phyloP scores from a whole-genome alignment of 2,113 vertebrate genomes.

The Vombatus ursinus region DNA sequence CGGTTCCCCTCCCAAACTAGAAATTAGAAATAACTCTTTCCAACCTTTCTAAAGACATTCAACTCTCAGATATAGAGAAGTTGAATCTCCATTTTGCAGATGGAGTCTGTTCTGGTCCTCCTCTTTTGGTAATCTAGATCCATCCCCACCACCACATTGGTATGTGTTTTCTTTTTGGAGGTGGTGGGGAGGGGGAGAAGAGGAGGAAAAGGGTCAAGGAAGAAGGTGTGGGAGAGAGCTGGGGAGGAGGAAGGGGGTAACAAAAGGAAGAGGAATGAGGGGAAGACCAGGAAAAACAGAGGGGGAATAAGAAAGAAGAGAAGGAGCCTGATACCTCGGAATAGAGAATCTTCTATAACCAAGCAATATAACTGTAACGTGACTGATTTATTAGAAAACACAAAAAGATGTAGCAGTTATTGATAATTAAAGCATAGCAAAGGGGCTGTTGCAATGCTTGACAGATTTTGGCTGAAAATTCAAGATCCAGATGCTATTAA shows the following conservation, averaged over 20 bases:
- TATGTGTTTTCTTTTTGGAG: background rate
- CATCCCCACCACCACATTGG: background rate
- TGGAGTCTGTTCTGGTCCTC: background rate
- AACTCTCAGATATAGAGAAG: background rate
- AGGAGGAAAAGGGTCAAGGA: background rate
- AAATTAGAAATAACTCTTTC: background rate
- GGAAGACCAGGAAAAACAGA: background rate
- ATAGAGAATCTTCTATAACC: background rate
- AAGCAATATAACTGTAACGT: background rate
- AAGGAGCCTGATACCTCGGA: background rate
- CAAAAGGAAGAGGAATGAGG: background rate
- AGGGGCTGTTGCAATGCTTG: background rate
- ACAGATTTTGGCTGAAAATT: background rate
- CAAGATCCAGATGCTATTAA: background rate
- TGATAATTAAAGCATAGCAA: background rate
- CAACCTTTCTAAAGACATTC: background rate
- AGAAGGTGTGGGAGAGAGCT: background rate
- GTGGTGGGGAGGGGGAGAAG: background rate
- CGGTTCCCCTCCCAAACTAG: background rate
- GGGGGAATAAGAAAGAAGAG: background rate
- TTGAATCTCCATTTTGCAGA: background rate
- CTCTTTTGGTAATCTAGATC: background rate
- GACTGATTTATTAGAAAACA: background rate
- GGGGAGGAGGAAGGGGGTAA: background rate
- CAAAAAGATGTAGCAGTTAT: background rate